These are phyloP conservation scores for Bradypodion pumilum DNA, from an alignment of 2,797 vertebrate species.

Conservation along the genomic window DNA sequence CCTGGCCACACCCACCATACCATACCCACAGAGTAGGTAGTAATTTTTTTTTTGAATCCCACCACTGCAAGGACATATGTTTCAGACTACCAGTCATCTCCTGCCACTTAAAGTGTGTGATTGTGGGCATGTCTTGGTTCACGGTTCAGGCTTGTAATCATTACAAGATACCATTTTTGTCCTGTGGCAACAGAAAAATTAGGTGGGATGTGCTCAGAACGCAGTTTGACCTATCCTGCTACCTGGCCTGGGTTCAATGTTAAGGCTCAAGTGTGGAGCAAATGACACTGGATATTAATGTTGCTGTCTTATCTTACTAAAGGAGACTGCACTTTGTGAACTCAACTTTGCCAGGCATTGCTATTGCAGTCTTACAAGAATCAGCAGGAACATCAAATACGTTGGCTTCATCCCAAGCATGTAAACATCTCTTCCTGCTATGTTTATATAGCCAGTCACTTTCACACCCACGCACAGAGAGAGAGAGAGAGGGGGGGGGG, in stretches of 20 bases:
- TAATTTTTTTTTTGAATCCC: too few species aligned
- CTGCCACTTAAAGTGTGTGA: too few species aligned
- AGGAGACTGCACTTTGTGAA: background rate
- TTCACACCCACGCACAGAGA: background rate
- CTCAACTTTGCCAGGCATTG: background rate
- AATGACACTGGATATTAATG: background rate
- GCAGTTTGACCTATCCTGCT: background rate
- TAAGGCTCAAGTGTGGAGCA: background rate
- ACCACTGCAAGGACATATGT: too few species aligned
- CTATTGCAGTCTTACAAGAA: background rate
- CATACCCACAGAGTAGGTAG: too few species aligned
- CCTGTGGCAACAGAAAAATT: too few species aligned
- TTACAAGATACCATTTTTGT: background rate
- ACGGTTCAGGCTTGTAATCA: background rate
- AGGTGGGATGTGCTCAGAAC: background rate
- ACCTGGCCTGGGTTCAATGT: background rate
- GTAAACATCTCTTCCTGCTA: background rate
- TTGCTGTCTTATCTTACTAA: background rate
- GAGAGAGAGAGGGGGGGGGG: too few species aligned
- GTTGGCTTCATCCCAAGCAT: background rate
- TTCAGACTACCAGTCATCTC: too few species aligned
- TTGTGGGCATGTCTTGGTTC: too few species aligned
- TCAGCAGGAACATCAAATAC: constrained; percentile 2
- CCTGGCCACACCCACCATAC: too few species aligned
- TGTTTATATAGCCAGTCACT: background rate